Evolutionary conservation across 2,888 invertebrate species (phyloP).

Genomic region (Rugalucina vietnamica): DNA sequence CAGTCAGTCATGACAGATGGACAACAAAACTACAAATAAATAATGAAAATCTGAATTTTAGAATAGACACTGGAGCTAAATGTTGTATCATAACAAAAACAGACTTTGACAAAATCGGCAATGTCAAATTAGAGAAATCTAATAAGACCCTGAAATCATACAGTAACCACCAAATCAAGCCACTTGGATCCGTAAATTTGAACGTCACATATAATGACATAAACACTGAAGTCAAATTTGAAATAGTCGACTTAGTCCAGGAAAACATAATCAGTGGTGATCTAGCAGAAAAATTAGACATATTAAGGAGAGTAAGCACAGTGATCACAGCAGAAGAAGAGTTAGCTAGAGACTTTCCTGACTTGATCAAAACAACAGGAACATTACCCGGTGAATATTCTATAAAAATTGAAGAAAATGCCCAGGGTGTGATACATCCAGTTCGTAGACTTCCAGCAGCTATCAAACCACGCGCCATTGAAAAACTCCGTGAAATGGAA

Average conservation of each 20-base stretch:
- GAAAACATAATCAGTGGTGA: constrained; percentile 30
- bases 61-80: constrained; percentile 48
- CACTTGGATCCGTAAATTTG: constrained; percentile 33
- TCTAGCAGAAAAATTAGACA: constrained; percentile 31
- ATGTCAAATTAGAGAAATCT: constrained; percentile 1
- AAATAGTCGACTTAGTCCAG: constrained; percentile 29
- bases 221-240: constrained; percentile 14
- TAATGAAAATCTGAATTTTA: constrained; percentile 8
- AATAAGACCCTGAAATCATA: constrained; percentile 29
- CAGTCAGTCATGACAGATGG: constrained; percentile 43
- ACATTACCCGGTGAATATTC: neutral
- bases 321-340: constrained; percentile 2
- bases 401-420: constrained; percentile 22
- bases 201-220: constrained; percentile 20
- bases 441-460: constrained; percentile 21
- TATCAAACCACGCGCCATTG: constrained; percentile 25
- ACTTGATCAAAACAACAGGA: neutral
- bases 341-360: neutral
- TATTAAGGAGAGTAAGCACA: constrained; percentile 3
- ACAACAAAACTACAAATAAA: constrained; percentile 8
- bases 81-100: constrained; percentile 31
- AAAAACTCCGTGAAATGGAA: constrained; percentile 44
- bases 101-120: constrained; percentile 16
- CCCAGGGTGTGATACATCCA: constrained; percentile 34
- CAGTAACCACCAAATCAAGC: constrained; percentile 37